Conservation (phyloP, 2,113 vertebrate species). For the Pseudolaguvia tuberculata region DNA sequence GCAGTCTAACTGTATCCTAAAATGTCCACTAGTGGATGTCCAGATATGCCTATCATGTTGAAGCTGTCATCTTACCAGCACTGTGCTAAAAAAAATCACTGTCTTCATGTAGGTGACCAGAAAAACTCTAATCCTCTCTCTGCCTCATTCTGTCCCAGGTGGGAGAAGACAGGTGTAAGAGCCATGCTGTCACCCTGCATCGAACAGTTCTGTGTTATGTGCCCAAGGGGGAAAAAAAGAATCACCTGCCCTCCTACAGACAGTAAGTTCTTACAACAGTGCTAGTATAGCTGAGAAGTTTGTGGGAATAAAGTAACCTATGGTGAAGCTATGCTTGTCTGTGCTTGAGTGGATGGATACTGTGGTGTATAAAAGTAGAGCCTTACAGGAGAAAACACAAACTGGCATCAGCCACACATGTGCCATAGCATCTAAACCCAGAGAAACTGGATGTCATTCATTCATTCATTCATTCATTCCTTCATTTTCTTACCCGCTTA, state of each 20-base stretch:
- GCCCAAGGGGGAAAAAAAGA: conserved; percentile 23
- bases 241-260: conserved; percentile 20
- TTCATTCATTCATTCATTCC: too few species aligned
- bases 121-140: conserved; percentile 41
- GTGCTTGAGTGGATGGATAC: conserved; percentile 43
- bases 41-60: conserved; percentile 30
- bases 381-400: neutral
- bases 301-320: conserved; percentile 46
- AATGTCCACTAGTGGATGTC: conserved; percentile 34
- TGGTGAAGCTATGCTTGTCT: conserved; percentile 45
- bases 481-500: too few species aligned
- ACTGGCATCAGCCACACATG: too few species aligned
- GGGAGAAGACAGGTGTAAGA: conserved; percentile 45
- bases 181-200: conserved; percentile 39
- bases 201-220: conserved; percentile 17
- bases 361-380: neutral
- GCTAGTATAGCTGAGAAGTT: conserved; percentile 29
- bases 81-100: conserved; percentile 18
- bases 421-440: too few species aligned
- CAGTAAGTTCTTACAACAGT: conserved; percentile 24
- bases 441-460: too few species aligned
- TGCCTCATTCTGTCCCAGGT: conserved; percentile 39
- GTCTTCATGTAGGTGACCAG: conserved; percentile 38
- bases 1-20: conserved; percentile 20
- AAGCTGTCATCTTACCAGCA: conserved; percentile 34